phyloP scores from a whole-genome alignment of 2,797 vertebrate genomes.

The Heliangelus exortis region DNA sequence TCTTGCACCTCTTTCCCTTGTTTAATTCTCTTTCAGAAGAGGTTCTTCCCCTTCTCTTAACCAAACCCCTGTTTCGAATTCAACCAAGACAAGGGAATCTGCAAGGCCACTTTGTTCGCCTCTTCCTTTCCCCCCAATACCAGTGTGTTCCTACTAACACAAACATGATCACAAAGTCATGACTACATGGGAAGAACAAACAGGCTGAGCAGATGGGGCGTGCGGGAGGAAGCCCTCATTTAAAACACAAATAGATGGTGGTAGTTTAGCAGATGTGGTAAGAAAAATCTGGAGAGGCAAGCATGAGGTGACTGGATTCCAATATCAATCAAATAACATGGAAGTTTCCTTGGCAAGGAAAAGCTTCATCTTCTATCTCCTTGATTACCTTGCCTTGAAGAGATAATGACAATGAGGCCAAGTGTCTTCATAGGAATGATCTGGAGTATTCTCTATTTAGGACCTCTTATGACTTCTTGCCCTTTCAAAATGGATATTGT shows the following conservation, averaged over 20 bases:
- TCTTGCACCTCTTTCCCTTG: not conserved
- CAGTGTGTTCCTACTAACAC: not conserved
- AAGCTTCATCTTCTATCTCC: slow-evolving; percentile 9
- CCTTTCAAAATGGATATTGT: not conserved
- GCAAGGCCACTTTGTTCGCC: not conserved
- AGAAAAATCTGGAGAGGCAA: slow-evolving; percentile 32
- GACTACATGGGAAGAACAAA: slow-evolving; percentile 71
- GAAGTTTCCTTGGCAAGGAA: not conserved
- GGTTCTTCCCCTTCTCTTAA: not conserved
- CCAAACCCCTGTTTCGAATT: not conserved
- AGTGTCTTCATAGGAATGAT: not conserved
- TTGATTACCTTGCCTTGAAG: slow-evolving; percentile 13
- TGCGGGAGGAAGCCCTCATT: slow-evolving; percentile 59
- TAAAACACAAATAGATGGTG: slow-evolving; percentile 69
- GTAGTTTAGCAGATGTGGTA: slow-evolving; percentile 64
- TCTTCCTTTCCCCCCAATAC: not conserved
- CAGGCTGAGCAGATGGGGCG: slow-evolving; percentile 77
- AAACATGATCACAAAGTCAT: slow-evolving; percentile 51
- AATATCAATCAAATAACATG: slow-evolving; percentile 12
- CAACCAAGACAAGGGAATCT: not conserved
- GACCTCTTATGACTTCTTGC: not conserved
- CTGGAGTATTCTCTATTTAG: not conserved
- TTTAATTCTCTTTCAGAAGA: not conserved
- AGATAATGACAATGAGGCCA: not conserved
- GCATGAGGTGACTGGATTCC: slow-evolving; percentile 21